These are phyloP conservation scores for Charaxes varanes DNA, from an alignment of 1,140 invertebrate species.

Conservation along the genomic window DNA sequence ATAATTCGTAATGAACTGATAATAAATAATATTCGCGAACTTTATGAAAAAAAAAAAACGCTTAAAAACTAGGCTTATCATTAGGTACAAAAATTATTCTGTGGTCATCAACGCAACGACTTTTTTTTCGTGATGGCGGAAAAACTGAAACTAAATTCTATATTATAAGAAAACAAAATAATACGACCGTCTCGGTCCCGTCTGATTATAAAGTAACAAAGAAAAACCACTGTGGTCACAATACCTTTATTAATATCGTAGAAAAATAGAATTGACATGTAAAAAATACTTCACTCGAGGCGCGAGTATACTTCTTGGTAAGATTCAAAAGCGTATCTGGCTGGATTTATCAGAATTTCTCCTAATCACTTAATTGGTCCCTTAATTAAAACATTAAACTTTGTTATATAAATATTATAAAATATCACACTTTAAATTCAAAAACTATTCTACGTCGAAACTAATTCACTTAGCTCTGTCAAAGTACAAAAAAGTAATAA, in stretches of 20 bases:
- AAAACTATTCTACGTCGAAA: constrained; percentile 66
- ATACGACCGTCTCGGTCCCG: constrained; percentile 42
- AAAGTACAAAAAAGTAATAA: constrained; percentile 69
- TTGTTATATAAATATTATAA: constrained; percentile 73
- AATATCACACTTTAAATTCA: constrained; percentile 74
- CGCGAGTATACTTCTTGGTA: constrained; percentile 45
- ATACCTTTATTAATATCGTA: constrained; percentile 37
- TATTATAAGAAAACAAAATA: constrained; percentile 33
- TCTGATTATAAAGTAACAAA: constrained; percentile 42
- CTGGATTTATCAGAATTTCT: constrained; percentile 64
- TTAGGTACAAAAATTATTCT: constrained; percentile 69
- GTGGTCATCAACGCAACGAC: constrained; percentile 59
- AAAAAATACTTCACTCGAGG: constrained; percentile 48
- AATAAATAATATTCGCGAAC: constrained; percentile 70
- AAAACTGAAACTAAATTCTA: constrained; percentile 53
- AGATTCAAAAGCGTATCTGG: constrained; percentile 43
- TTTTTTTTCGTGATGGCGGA: constrained; percentile 43
- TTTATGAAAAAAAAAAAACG: constrained; percentile 68
- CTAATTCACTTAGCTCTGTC: constrained; percentile 65
- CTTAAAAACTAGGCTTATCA: constrained; percentile 63
- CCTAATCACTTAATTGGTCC: constrained; percentile 72
- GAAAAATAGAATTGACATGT: constrained; percentile 33
- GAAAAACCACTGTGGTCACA: constrained; percentile 39
- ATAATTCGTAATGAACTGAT: constrained; percentile 70
- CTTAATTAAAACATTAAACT: constrained; percentile 73